Evolutionary conservation across 92 coral and sea anemone species (phyloP), one percentile per base, ranked within the genome.

Genomic region (Palythoa grandiflora): DNA sequence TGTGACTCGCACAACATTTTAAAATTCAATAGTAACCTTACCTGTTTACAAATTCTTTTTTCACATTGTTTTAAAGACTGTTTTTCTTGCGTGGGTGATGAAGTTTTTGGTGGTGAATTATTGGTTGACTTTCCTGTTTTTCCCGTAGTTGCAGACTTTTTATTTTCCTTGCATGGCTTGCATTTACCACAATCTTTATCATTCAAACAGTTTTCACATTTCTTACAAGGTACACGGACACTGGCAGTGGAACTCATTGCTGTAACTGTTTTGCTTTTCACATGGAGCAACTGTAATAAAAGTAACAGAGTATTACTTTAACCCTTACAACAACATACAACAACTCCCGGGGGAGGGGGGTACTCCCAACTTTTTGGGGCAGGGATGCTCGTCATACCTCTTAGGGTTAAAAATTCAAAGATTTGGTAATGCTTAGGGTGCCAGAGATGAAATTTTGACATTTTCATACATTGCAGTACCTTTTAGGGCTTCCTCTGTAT

Each of bases 181-280:
- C 86, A 81, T 47, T 68, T 81, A 36, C 86, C 86, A 44, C 86
- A 81, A 66, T 81, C 86, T 66, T 81, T 13, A 44, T 44, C 50
- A 21, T 66, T 81, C 86, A 48, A 36, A 16, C 86, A 81, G 63
- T 81, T 81, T 48, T 11, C 47, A 21, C 86, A 81, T n/a, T 81
- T 81, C 38, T 68, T 13, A 48, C 86, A 81, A 16, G 75, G 86
- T 36, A 81, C 59, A 66, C 86, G 86, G 39, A 21, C 6, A 37
- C 44, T 47, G 3, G 61, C 1, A 20, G 59, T 51, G 2, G 80
- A 5, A 48, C 86, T 81, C 86, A 66, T 81, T 47, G 4, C 47
- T 20, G 53, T 73, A 7, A 63, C 70, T 17, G 28, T 8, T 44
- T 5, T 4, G n/a, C 3, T 44, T 8, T 44, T 28, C 28, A 28